A percentile compares a stretch with the other conserved stretches of the same genome.
Evolutionary conservation across 2,113 vertebrate species (phyloP).

Genomic region (Cynoglossus semilaevis): DNA sequence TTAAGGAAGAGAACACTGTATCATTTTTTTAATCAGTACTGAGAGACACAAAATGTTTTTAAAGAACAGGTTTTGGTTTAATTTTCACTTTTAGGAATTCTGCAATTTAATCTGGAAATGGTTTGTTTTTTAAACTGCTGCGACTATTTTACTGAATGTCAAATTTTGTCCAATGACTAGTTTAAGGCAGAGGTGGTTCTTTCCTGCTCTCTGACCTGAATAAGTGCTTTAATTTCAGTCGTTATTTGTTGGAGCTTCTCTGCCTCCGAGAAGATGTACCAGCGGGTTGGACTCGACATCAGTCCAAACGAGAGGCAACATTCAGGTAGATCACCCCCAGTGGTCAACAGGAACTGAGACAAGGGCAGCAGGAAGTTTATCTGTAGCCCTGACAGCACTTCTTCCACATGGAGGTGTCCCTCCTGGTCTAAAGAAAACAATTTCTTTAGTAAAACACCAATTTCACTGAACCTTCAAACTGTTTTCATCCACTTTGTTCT

Average conservation of each 20-base stretch:
- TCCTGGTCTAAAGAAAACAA: constrained; percentile 30
- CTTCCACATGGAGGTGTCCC: constrained; percentile 55
- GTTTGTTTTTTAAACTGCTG: too few relatives aligned
- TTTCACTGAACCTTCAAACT: too few relatives aligned
- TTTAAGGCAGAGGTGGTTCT: too few relatives aligned
- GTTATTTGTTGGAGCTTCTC: constrained; percentile 81
- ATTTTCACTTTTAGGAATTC: too few relatives aligned
- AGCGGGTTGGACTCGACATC: constrained; percentile 63
- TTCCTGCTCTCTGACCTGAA: constrained; percentile 31
- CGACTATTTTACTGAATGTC: too few relatives aligned
- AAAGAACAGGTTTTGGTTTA: too few relatives aligned
- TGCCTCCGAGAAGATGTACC: constrained; percentile 82
- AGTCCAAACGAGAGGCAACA: constrained; percentile 81
- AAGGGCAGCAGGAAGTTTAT: constrained; percentile 77
- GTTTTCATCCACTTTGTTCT: not conserved
- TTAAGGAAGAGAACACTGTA: not conserved
- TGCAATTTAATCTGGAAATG: too few relatives aligned
- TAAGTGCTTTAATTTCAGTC: constrained; percentile 68
- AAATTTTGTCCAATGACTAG: too few relatives aligned
- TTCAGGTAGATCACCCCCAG: constrained; percentile 71
- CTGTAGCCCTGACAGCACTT: constrained; percentile 78
- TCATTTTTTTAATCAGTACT: not conserved
- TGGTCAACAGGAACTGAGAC: constrained; percentile 70
- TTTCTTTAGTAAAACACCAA: too few relatives aligned
- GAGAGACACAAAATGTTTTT: too few relatives aligned